These are phyloP conservation scores for Isaurus tuberculatus DNA, from an alignment of 92 coral and sea anemone species.

Conservation along the genomic window DNA sequence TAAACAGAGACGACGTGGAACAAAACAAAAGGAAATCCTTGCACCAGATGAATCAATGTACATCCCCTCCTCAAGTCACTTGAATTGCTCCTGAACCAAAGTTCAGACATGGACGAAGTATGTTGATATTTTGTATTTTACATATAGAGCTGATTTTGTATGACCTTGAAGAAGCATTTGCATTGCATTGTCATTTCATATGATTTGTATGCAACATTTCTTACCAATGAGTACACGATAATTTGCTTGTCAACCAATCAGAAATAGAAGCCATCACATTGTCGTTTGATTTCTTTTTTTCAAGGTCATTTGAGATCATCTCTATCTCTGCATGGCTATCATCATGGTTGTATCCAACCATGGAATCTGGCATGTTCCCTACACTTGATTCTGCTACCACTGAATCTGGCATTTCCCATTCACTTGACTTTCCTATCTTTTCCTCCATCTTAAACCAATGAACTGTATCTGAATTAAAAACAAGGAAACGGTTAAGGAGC, in stretches of 20 bases:
- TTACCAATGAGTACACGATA: no score
- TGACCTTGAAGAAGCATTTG: not conserved
- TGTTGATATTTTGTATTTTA: not conserved
- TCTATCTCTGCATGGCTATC: no score
- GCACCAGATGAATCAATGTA: constrained; percentile 67
- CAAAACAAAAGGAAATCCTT: constrained; percentile 54
- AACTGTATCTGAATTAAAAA: constrained; percentile 18
- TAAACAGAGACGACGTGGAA: constrained; percentile 50
- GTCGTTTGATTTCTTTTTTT: no score
- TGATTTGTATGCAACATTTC: no score
- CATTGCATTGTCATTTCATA: no score
- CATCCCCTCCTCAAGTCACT: constrained; percentile 66
- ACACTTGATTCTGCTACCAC: constrained; percentile 21
- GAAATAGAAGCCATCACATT: no score
- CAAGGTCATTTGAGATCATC: no score
- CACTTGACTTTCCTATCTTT: constrained; percentile 25
- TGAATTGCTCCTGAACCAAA: constrained; percentile 51
- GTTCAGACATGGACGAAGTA: no score
- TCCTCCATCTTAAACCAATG: constrained; percentile 25
- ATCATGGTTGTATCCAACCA: constrained; percentile 2
- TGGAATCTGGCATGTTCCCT: constrained; percentile 14
- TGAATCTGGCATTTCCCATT: constrained; percentile 18
- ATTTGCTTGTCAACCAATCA: no score
- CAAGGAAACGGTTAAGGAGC: constrained; percentile 19
- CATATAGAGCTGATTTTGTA: not conserved